Evolutionary conservation across 2,888 invertebrate genomes (phyloP), one percentile per base, ranked within the genome.

Genomic region (Mesorhabditis sp.): DNA sequence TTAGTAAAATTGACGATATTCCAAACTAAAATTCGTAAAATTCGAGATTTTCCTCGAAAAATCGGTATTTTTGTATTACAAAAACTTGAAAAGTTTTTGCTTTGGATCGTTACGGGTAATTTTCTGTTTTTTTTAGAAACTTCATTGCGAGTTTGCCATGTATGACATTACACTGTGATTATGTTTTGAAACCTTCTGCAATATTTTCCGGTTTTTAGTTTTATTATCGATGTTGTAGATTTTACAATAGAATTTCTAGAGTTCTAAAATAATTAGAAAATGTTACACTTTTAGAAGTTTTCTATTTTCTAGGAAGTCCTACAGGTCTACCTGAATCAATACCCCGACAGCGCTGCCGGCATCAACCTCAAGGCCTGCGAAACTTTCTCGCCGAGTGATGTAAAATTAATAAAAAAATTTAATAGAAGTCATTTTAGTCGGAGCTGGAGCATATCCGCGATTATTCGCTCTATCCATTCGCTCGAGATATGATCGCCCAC

Each of bases 281-380:
- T 28, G 28, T 28, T 28, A 28, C 1, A 28, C 28, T 28, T 28
- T 28, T 28, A 28, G 28, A 28, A 28, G 28, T 2, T 28, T 28
- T 28, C 28, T 43, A 63, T 10, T 64, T 66, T 67, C 13, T 28
- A 79, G 75, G 77, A 82, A 76, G 72, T 74, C 50, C 63, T 77
- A 13, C 92, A 93, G 42, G 91, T 94, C 42, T 98, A 98, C 87
- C 88, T 98, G 67, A 92, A 93, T 72, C 92, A 92, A 85, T 92
- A 91, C 87, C 91, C 93, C 4, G 94, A 95, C 81, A 96, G 96
- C 74, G 93, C 94, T 0, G 92, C 95, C 72, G 97, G 96, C 0
- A 91, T 93, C 43, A 98, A 98, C 88, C 89, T 98, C 70, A 95
- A 95, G 87, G 90, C 92, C 0, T 92, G 92, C 85, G 86, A 89